Conservation (phyloP, 2,888 invertebrate genomes). For the Pseudococcus jackbeardsleyi region DNA sequence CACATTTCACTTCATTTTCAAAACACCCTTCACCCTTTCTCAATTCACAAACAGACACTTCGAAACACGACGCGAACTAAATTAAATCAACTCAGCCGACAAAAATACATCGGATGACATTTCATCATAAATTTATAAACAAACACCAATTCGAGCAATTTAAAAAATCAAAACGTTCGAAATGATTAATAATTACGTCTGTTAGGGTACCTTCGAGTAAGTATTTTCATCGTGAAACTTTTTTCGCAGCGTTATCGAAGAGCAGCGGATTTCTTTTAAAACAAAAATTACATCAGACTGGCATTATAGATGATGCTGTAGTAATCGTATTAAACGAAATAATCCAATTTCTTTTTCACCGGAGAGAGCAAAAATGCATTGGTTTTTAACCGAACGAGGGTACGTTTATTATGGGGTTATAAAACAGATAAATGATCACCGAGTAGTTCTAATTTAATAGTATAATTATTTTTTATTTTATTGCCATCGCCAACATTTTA, state of each 20-base stretch:
- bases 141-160: constrained; percentile 18
- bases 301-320: constrained; percentile 25
- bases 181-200: constrained; percentile 20
- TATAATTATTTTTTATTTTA: constrained; percentile 44
- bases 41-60: too few relatives aligned
- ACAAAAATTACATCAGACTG: constrained; percentile 38
- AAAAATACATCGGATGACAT: not conserved
- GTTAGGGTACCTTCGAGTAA: not conserved
- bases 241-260: not conserved
- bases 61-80: not conserved
- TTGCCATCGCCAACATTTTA: constrained; percentile 37
- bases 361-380: constrained; percentile 33
- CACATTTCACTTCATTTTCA: too few relatives aligned
- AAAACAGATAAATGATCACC: constrained; percentile 44
- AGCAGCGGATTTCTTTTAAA: not conserved
- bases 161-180: not conserved
- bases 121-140: not conserved
- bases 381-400: constrained; percentile 13
- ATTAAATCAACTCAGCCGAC: not conserved
- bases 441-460: constrained; percentile 44
- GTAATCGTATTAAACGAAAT: constrained; percentile 39
- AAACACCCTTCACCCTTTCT: too few relatives aligned
- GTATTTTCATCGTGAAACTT: not conserved
- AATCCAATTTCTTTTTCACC: constrained; percentile 44
- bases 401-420: constrained; percentile 23